A percentile compares a stretch with the other conserved stretches of the same genome.
These are phyloP conservation scores for Spatulosminthurus flaviceps DNA, from an alignment of 2,888 invertebrate species.

Conservation along the genomic window DNA sequence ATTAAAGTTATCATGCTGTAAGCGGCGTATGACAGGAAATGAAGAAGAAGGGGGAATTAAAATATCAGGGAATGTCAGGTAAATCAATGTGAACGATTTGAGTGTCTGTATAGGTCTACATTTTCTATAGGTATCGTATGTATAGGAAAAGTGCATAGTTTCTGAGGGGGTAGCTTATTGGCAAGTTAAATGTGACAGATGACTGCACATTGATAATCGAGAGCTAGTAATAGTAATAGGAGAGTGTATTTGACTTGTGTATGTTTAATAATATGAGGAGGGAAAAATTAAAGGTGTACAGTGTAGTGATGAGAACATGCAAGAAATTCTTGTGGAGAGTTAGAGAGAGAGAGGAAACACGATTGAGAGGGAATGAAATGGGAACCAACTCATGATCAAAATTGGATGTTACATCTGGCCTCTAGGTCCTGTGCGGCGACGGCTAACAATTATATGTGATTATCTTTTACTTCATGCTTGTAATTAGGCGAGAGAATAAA, in stretches of 20 bases:
- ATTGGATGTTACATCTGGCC: constrained; percentile 61
- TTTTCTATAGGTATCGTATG: not conserved
- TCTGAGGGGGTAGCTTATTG: not conserved
- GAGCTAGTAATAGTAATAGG: constrained; percentile 7
- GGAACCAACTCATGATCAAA: constrained; percentile 55
- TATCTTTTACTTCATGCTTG: constrained; percentile 64
- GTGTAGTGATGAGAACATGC: constrained; percentile 34
- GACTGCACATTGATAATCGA: constrained; percentile 27
- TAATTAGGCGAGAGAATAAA: constrained; percentile 61
- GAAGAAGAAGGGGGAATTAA: constrained; percentile 11
- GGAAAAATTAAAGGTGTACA: constrained; percentile 24
- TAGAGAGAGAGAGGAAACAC: constrained; percentile 35
- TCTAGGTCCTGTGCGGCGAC: constrained; percentile 63
- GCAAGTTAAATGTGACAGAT: constrained; percentile 15
- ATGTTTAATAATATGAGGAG: not conserved
- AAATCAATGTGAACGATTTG: constrained; percentile 6
- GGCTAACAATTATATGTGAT: constrained; percentile 63
- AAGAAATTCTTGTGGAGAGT: constrained; percentile 38
- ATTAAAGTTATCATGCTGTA: constrained; percentile 3
- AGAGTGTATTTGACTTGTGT: not conserved
- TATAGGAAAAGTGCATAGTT: not conserved
- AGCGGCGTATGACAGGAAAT: constrained; percentile 8
- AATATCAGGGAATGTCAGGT: constrained; percentile 16
- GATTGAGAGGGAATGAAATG: constrained; percentile 43
- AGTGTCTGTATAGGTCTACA: not conserved